Percentiles rank a stretch among this genome's conserved stretches.
Conservation (phyloP, 2,888 invertebrate species). For the Athalia cordata region DNA sequence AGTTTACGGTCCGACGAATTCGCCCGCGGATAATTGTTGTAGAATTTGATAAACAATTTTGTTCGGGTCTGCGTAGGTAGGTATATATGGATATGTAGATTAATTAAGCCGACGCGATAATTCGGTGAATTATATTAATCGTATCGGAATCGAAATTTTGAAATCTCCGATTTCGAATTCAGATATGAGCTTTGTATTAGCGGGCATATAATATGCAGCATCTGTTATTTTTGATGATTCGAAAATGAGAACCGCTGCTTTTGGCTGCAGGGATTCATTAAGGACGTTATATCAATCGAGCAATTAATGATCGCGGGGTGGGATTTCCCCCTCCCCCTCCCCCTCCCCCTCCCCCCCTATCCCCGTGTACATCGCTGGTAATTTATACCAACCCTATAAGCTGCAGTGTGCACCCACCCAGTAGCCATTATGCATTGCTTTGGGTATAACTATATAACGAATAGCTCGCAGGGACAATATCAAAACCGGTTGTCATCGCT, state of each 20-base stretch:
- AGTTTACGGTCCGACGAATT: too few relatives aligned
- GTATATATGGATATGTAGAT: too few relatives aligned
- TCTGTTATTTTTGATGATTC: not conserved
- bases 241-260: not conserved
- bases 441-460: not conserved
- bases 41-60: too few relatives aligned
- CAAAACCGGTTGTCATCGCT: not conserved
- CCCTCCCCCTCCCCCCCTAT: too few relatives aligned
- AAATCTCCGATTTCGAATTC: not conserved
- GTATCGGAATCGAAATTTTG: not conserved
- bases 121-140: too few relatives aligned
- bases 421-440: not conserved
- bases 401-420: not conserved
- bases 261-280: conserved; percentile 4
- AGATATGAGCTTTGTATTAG: too few relatives aligned
- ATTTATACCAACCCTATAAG: not conserved
- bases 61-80: too few relatives aligned
- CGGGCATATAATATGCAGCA: too few relatives aligned
- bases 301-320: conserved; percentile 53
- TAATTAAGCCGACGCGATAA: too few relatives aligned
- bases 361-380: conserved; percentile 49
- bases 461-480: not conserved
- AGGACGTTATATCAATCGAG: conserved; percentile 56
- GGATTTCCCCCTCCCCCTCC: conserved; percentile 31
- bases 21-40: too few relatives aligned